These are phyloP conservation scores for Toxotes lorentzi DNA, from an alignment of 2,797 vertebrate genomes.

Conservation along the genomic window DNA sequence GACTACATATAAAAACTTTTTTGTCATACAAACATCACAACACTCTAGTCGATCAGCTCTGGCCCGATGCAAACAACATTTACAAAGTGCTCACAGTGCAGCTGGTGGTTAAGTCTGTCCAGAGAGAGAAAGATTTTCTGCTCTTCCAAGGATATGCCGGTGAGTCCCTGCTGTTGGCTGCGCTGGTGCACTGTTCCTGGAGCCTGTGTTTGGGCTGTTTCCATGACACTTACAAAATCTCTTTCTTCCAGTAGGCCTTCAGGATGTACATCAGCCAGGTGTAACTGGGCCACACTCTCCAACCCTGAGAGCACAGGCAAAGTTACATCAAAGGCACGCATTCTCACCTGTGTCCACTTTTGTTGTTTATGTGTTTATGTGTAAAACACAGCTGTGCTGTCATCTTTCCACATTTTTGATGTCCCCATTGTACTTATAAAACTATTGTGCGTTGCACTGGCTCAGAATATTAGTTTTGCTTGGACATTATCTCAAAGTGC, in stretches of 20 bases:
- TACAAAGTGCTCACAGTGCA: constrained; percentile 74
- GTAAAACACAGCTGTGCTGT: neutral
- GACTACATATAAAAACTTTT: neutral
- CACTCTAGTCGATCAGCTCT: neutral
- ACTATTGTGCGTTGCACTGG: neutral
- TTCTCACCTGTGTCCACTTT: neutral
- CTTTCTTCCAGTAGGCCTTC: constrained; percentile 71
- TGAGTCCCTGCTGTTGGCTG: constrained; percentile 61
- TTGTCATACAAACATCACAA: neutral
- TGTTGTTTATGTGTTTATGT: neutral
- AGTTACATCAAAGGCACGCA: constrained; percentile 22
- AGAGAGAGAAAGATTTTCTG: constrained; percentile 90
- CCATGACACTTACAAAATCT: constrained; percentile 79
- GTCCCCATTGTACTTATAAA: neutral
- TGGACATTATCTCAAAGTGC: neutral
- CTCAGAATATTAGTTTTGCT: neutral
- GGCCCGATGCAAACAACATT: neutral
- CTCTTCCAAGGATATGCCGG: constrained; percentile 88
- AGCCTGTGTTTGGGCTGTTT: constrained; percentile 68
- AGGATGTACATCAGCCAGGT: constrained; percentile 79
- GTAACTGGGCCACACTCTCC: constrained; percentile 82
- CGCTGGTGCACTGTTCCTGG: constrained; percentile 46
- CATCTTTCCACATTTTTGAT: neutral
- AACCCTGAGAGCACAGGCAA: constrained; percentile 77
- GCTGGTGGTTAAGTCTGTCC: constrained; percentile 81